Conservation (phyloP, 1,140 invertebrate genomes). For the Dinoponera quadriceps region DNA sequence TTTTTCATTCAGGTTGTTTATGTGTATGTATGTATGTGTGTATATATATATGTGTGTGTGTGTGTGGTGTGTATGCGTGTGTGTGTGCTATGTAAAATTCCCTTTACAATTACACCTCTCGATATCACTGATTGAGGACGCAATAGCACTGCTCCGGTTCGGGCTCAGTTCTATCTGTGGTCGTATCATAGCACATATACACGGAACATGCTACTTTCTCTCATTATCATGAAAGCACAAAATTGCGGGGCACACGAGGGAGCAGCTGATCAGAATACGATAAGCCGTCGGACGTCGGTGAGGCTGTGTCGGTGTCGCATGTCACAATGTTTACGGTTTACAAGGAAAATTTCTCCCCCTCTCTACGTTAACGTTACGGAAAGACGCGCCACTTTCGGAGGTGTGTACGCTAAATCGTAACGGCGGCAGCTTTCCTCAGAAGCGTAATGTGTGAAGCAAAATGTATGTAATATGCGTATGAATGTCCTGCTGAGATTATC, state of each 20-base stretch:
- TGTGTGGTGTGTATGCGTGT: neutral
- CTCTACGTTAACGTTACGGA: neutral
- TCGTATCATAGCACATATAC: constrained; percentile 17
- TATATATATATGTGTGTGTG: neutral
- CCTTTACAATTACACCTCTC: constrained; percentile 12
- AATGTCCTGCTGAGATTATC: neutral
- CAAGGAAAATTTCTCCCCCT: neutral
- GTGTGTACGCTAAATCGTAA: neutral
- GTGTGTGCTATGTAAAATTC: neutral
- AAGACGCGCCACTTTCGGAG: neutral
- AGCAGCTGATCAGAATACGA: constrained; percentile 44
- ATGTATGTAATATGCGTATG: constrained; percentile 5
- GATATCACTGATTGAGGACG: neutral
- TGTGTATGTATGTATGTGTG: neutral
- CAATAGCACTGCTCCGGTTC: neutral
- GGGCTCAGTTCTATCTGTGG: constrained; percentile 68
- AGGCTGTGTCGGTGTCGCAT: neutral
- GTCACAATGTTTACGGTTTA: neutral
- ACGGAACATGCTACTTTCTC: constrained; percentile 19
- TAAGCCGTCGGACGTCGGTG: constrained; percentile 1
- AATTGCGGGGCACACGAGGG: constrained; percentile 50
- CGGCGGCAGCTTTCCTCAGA: neutral
- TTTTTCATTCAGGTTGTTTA: constrained; percentile 35
- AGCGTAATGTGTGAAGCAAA: neutral
- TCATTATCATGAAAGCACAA: constrained; percentile 19